These are phyloP conservation scores for Myotis findleyi DNA, from an alignment of 2,797 vertebrate genomes.

Conservation along the genomic window DNA sequence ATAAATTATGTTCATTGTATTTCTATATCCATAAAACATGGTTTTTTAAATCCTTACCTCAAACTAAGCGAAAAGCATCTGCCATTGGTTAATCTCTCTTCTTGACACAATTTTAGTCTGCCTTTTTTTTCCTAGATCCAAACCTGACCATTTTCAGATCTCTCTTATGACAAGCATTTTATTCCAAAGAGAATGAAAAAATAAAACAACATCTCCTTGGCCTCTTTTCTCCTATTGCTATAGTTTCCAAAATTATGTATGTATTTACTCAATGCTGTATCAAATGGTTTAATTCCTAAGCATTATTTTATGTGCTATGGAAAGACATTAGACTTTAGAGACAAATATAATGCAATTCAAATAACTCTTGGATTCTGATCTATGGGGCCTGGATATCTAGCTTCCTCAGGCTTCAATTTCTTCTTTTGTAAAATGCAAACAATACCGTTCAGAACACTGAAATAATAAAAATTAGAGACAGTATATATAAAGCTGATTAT, in stretches of 20 bases:
- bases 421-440: not conserved
- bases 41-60: not conserved
- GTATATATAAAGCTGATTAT: not conserved
- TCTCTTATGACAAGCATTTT: not conserved
- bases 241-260: not conserved
- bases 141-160: not conserved
- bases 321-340: not conserved
- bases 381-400: not conserved
- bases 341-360: not conserved
- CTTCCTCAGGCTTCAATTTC: not conserved
- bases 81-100: not conserved
- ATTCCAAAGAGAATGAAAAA: not conserved
- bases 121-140: constrained; percentile 10
- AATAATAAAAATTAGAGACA: not conserved
- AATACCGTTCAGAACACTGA: not conserved
- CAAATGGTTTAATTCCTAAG: not conserved
- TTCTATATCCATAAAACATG: not conserved
- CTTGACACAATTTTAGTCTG: not conserved
- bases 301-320: not conserved
- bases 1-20: not conserved
- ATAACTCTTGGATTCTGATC: not conserved
- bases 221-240: not conserved
- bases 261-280: not conserved
- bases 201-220: not conserved
- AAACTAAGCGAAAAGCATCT: not conserved